Evolutionary conservation across 2,113 vertebrate genomes (phyloP).

Genomic region (Poeciliopsis prolifica): DNA sequence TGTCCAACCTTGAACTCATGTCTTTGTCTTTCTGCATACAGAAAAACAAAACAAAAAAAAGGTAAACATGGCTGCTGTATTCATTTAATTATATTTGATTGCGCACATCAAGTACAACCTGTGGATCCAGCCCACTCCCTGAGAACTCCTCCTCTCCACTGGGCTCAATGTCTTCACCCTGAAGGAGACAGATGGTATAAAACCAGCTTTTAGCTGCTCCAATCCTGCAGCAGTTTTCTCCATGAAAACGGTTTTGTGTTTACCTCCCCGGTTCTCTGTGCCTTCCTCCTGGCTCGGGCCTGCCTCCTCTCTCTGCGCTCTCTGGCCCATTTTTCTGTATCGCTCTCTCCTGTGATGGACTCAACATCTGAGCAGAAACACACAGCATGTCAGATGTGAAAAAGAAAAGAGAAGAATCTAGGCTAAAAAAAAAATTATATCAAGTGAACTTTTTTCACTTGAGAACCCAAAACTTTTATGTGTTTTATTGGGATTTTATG

Average conservation of each 20-base stretch:
- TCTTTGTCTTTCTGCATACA: conserved; percentile 66
- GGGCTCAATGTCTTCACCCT: conserved; percentile 80
- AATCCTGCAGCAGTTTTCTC: neutral
- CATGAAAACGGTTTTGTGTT: neutral
- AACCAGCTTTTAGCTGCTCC: neutral
- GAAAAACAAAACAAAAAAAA: conserved; percentile 15
- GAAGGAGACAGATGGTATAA: conserved; percentile 26
- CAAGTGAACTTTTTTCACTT: too few species aligned
- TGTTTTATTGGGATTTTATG: too few species aligned
- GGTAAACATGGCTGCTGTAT: conserved; percentile 15
- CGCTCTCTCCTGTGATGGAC: conserved; percentile 68
- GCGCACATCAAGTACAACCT: conserved; percentile 56
- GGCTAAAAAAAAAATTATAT: neutral
- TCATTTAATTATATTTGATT: conserved; percentile 17
- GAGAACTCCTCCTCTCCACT: conserved; percentile 76
- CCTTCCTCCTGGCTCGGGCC: conserved; percentile 76
- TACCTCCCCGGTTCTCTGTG: conserved; percentile 73
- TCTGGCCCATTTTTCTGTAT: conserved; percentile 74
- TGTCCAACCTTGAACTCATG: conserved; percentile 69
- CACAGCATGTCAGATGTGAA: conserved; percentile 8
- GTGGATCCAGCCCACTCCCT: conserved; percentile 73
- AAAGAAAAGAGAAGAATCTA: neutral
- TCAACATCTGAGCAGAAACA: conserved; percentile 72
- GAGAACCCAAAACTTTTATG: too few species aligned
- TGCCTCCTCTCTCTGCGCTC: conserved; percentile 76